phyloP scores from a whole-genome alignment of 2,113 vertebrate species.

The Podarcis muralis region DNA sequence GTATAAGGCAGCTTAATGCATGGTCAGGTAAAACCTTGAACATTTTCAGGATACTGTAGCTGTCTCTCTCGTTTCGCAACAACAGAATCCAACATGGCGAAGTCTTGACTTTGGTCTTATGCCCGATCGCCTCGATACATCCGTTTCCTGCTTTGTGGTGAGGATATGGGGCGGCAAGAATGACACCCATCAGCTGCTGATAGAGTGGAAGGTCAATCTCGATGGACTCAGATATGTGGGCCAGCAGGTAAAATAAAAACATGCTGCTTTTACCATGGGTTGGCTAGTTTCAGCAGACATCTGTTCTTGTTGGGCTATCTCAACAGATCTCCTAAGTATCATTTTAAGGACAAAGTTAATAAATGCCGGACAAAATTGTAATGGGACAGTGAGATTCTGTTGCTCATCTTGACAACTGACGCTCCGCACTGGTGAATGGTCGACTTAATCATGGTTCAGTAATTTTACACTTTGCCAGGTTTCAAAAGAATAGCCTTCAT shows the following conservation, averaged over 20 bases:
- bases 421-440: not conserved
- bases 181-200: constrained; percentile 87
- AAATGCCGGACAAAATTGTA: not conserved
- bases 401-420: not conserved
- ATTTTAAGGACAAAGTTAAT: not conserved
- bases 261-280: not conserved
- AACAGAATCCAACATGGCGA: constrained; percentile 96
- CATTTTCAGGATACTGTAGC: not conserved
- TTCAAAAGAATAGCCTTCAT: not conserved
- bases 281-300: not conserved
- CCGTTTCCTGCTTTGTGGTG: constrained; percentile 94
- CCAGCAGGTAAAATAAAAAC: constrained; percentile 85
- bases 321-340: not conserved
- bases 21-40: not conserved
- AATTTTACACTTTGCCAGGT: not conserved
- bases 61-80: constrained; percentile 27
- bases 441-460: not conserved
- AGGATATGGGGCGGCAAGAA: constrained; percentile 94
- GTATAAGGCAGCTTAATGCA: not conserved
- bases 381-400: not conserved
- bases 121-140: constrained; percentile 92
- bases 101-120: constrained; percentile 97
- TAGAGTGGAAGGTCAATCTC: constrained; percentile 96
- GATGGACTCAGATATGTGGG: constrained; percentile 94
- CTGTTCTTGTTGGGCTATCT: not conserved